Evolutionary conservation across 2,888 invertebrate genomes (phyloP), one percentile per base, ranked within the genome.

Genomic region (Heliconius aoede): DNA sequence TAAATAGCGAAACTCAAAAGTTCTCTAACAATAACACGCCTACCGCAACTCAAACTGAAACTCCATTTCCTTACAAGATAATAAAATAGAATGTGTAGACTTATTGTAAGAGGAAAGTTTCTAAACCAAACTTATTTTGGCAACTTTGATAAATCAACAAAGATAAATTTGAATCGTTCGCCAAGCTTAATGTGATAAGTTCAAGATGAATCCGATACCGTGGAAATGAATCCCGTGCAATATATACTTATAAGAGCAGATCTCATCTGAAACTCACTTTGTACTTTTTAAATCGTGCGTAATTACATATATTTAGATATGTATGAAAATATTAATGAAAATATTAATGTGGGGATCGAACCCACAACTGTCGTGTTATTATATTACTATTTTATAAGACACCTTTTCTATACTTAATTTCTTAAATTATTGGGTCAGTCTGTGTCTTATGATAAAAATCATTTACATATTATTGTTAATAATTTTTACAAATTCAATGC

Each of bases 131-230:
- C 88, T 87, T 87, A 88, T 88, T 88, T 87, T 83, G 80, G 84
- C 85, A 88, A 89, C 84, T 90, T 68, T 87, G 84, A 82, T n/a
- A n/a, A n/a, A n/a, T n/a, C n/a, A n/a, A 88, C 90, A 89, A 89
- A 89, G 89, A 90, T 89, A 88, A 88, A 87, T 89, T 88, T 86
- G 86, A 89, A 88, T 89, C 86, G 90, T 87, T 87, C 86, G 80
- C 75, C 73, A 85, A 90, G 90, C 90, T 90, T 89, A 89, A 90
- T 90, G 89, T 83, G 78, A 72, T 65, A 80, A 81, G 81, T 81
- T 76, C 72, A 61, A 61, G 76, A 73, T 73, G 69, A 69, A 69
- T 69, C 69, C 74, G 62, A 74, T 60, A 72, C 65, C 75, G 76
- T 81, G 80, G 72, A 76, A 79, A 78, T 79, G 80, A 77, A 77